These are phyloP conservation scores for Argentina silus DNA, from an alignment of 2,797 vertebrate species.

Conservation along the genomic window DNA sequence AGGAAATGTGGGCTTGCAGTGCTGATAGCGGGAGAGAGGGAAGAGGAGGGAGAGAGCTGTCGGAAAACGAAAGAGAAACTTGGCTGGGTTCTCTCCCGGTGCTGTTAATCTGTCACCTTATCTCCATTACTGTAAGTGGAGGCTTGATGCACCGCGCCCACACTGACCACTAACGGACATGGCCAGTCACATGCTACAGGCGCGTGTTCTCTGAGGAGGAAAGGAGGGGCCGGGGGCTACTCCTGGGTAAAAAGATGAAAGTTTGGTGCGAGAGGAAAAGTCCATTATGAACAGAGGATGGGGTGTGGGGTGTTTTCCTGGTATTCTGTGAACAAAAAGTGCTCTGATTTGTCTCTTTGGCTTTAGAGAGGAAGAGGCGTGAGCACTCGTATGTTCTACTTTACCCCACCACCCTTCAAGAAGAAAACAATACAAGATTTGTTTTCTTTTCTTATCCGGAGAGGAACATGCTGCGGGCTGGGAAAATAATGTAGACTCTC, in stretches of 20 bases:
- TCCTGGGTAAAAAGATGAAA: constrained; percentile 22
- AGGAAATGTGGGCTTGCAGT: not conserved
- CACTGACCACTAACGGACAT: constrained; percentile 14
- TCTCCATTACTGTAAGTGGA: constrained; percentile 40
- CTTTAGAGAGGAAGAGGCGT: constrained; percentile 14
- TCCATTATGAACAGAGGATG: constrained; percentile 48
- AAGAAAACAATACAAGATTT: not conserved
- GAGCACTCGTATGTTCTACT: constrained; percentile 2
- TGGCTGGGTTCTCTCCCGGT: not conserved
- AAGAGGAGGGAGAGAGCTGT: not conserved
- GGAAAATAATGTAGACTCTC: constrained; percentile 9
- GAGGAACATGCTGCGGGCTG: not conserved
- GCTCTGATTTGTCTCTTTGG: constrained; percentile 18
- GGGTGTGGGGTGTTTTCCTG: constrained; percentile 60
- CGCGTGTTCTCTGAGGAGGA: not conserved
- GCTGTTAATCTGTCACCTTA: constrained; percentile 42
- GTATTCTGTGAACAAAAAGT: constrained; percentile 54
- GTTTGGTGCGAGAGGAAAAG: constrained; percentile 42
- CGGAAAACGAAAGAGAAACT: constrained; percentile 11
- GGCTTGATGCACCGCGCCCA: constrained; percentile 20
- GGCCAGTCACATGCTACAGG: constrained; percentile 35
- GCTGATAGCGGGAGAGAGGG: not conserved
- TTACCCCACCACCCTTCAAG: constrained; percentile 4
- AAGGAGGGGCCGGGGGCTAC: not conserved
- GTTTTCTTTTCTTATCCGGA: not conserved